These are phyloP conservation scores for Nezara viridula DNA, from an alignment of 2,888 invertebrate species.

Conservation along the genomic window DNA sequence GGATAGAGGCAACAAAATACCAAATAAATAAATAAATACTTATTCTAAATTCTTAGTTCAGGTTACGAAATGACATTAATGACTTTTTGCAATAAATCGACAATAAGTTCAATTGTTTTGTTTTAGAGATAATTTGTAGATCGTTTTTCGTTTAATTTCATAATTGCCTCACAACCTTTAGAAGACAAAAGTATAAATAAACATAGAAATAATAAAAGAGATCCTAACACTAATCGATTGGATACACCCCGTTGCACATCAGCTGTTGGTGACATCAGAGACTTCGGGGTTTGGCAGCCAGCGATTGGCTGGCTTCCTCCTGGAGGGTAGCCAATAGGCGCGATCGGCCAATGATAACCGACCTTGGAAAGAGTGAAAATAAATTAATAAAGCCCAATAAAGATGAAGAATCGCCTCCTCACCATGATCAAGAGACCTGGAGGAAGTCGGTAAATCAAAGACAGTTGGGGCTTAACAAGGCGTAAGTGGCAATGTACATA, in stretches of 20 bases:
- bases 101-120: too few relatives aligned
- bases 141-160: too few relatives aligned
- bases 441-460: conserved; percentile 14
- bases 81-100: too few relatives aligned
- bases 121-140: too few relatives aligned
- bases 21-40: too few relatives aligned
- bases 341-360: conserved; percentile 4
- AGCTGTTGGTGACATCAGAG: conserved; percentile 47
- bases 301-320: conserved; percentile 4
- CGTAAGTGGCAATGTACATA: not conserved
- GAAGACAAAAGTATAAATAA: not conserved
- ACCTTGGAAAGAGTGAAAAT: conserved; percentile 14
- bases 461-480: not conserved
- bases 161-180: not conserved
- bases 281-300: conserved; percentile 12
- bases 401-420: not conserved
- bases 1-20: too few relatives aligned
- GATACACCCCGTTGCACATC: conserved; percentile 44
- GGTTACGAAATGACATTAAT: too few relatives aligned
- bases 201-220: not conserved
- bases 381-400: conserved; percentile 31
- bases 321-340: conserved; percentile 8
- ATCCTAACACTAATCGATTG: conserved; percentile 6
- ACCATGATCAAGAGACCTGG: not conserved
- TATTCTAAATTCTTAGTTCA: too few relatives aligned